Evolutionary conservation across 2,797 vertebrate genomes (phyloP), one percentile per base, ranked within the genome.

Genomic region (Eptatretus atami): DNA sequence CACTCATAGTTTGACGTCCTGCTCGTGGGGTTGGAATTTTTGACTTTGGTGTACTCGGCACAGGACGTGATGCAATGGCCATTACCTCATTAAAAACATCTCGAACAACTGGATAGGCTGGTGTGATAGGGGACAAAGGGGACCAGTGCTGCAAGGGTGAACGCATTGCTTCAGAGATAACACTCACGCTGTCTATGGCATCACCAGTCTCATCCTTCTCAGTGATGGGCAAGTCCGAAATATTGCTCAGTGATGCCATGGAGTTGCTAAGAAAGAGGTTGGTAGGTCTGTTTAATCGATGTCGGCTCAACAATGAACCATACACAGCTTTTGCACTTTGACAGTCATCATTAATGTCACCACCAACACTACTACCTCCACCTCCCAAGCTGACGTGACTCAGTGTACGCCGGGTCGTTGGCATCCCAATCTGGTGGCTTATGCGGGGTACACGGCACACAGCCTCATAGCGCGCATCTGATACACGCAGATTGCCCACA

Each of bases 381-480:
- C 9, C 57, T 24, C 57, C 72, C 65, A 78, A 64, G 69, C 72
- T 75, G 14, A 53, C 53, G 14, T 65, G 13, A 63, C 67, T 65
- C 24, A 75, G 64, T 0, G 81, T 80, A 73, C 75, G 80, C 55
- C 77, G 74, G 64, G 78, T 79, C 0, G 81, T 76, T 12, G 19
- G 52, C 1, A 80, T 77, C 2, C 78, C 83, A 0, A 76, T 80
- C 14, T 82, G 81, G 3, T 81, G 76, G 69, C 83, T 85, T 52
- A 75, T 79, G 0, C 88, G 78, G 0, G 88, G 88, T 9, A 95
- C 80, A 69, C 77, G 83, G 64, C 88, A 95, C 55, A 95, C 81
- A 0, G 88, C 86, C 70, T 95, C 88, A 0, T 94, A 94, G 73
- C 94, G 86, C 0, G 83, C 79, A 53, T 95, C 88, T 0, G 84